Base-by-base conservation (phyloP, 2,113 vertebrate genomes). In the Gallinago paraguaiae region DNA sequence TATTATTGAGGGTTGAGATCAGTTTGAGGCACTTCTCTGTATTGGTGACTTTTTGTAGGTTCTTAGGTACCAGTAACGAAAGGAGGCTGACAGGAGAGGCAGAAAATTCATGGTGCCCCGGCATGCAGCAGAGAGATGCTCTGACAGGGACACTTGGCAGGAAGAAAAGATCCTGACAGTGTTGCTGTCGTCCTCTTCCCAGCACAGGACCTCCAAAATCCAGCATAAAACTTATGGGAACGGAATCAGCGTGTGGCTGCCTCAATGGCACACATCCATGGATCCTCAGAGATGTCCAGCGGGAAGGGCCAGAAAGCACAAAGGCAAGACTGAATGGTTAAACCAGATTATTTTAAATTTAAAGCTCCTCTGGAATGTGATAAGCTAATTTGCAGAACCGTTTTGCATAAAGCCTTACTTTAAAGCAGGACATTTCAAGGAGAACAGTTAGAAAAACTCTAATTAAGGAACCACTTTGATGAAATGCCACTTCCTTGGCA, bases 1-100 rank as follows among this genome's bases (percentile, higher is more conserved):
- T 39, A 4, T 1, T 14, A 0, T 0, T 59, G 80, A 37, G 56
- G 27, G 27, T 1, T 67, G 33, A 65, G 75, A 33, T 82, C 17
- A 16, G 9, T 16, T 53, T 88, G 67, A 64, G 72, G 71, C 43
- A 16, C 22, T 37, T 57, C 72, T 56, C 22, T 28, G 19, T 7
- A 50, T 14, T 1, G 33, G 1, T 64, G 45, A 27, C 6, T 64
- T 74, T 17, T 12, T 71, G n/a, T 6, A 20, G 37, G 17, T 82
- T 31, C 27, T 15, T n/a, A 41, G 41, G 48, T 68, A 31, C n/a
- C 30, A 9, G 24, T 31, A 35, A 46, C 17, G 54, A 63, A 82
- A 35, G 63, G 71, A 75, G 31, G 37, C 53, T 59, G 69, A 25
- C 23, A 50, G 39, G 53, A 72, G 48, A 46, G 53, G 39, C 53